Base-by-base conservation (phyloP, 2,888 invertebrate species). In the Morpho helenor region DNA sequence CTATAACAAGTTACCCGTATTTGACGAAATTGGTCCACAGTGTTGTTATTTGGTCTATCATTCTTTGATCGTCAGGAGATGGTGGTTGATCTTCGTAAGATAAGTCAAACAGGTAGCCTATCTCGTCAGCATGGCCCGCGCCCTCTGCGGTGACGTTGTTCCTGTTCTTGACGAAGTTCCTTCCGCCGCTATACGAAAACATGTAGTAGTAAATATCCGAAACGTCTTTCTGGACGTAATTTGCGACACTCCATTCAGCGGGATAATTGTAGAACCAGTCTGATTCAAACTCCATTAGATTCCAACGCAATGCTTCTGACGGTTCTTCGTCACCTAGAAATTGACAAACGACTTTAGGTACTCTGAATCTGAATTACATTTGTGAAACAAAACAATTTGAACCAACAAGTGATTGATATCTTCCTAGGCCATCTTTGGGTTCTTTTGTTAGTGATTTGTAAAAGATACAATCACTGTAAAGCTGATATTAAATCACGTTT, bases 51-150 rank as follows among this genome's bases (percentile, higher is more conserved):
- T 72, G 68, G 55, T 82, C 74, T 44, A 82, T 71, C 0, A 71
- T 61, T 2, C 75, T 52, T 48, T 76, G 72, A 48, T 76, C 76
- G 31, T 66, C 65, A 16, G 68, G 63, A 7, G 63, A 63, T 0
- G 68, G 64, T 0, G 63, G 57, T 3, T 67, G 51, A 8, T 68
- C 52, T 16, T 16, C 16, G 7, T 56, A 56, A 8, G 57, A 46
- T 45, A 70, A 54, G 9, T 77, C 70, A 54, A 82, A 85, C 16
- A 85, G 65, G 62, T 80, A 84, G 44, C 70, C 67, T 3, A 84
- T 64, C 57, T 84, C 84, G 7, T 76, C 73, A 3, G 74, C 74
- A 65, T 85, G 84, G 0, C 70, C 71, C 9, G 81, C 82, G 0
- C 77, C 80, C 67, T 49, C 56, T 69, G 7, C 75, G 65, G 56